Conservation (phyloP, 2,888 invertebrate genomes). For the Imbricaverruca yamaguchii region DNA sequence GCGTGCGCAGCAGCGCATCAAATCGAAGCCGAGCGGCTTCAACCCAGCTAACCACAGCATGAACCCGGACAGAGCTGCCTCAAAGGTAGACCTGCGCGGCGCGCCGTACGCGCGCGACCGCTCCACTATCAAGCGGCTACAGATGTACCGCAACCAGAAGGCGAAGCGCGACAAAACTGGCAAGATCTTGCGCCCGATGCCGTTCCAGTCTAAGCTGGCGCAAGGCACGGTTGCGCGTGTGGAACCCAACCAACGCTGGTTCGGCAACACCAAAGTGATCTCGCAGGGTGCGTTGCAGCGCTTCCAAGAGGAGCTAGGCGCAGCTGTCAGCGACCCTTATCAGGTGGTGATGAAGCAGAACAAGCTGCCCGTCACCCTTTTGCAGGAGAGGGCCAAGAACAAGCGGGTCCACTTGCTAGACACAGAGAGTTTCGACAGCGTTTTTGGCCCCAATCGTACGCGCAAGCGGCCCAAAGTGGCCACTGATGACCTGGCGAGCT, state of each 20-base stretch:
- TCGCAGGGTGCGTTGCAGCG: constrained; percentile 62
- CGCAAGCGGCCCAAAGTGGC: constrained; percentile 75
- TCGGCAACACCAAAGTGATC: constrained; percentile 95
- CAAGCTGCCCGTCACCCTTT: constrained; percentile 81
- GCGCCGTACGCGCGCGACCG: constrained; percentile 78
- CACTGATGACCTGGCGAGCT: constrained; percentile 63
- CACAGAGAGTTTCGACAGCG: constrained; percentile 85
- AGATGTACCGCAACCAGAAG: constrained; percentile 98
- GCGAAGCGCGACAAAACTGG: constrained; percentile 77
- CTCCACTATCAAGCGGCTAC: constrained; percentile 88
- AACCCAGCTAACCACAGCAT: constrained; percentile 84
- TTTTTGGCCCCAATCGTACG: constrained; percentile 90
- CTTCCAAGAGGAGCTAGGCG: constrained; percentile 82
- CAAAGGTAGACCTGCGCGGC: constrained; percentile 62
- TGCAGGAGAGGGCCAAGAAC: constrained; percentile 86
- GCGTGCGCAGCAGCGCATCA: not conserved
- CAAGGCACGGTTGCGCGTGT: constrained; percentile 56
- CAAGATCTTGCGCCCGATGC: constrained; percentile 87
- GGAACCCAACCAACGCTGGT: constrained; percentile 98
- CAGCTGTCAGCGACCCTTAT: constrained; percentile 90
- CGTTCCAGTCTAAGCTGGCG: constrained; percentile 82
- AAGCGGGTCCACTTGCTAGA: constrained; percentile 89
- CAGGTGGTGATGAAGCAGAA: constrained; percentile 96
- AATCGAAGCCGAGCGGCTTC: constrained; percentile 48
- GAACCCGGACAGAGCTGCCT: constrained; percentile 80